These are phyloP conservation scores for Panthera leo DNA, from an alignment of 2,113 vertebrate species.

Conservation along the genomic window DNA sequence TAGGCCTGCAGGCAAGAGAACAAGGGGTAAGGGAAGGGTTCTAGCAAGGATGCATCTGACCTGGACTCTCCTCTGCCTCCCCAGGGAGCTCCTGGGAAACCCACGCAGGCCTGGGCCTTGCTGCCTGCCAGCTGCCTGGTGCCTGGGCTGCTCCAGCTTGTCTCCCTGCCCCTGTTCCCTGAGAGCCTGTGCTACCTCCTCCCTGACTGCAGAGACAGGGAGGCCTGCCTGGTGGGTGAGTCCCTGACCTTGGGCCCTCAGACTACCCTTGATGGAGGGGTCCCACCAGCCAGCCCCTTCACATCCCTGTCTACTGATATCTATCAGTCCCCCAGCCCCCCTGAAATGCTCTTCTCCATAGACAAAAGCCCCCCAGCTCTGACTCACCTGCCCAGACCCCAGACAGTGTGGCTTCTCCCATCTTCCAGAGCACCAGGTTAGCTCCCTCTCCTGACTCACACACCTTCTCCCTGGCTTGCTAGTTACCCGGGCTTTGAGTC, in stretches of 20 bases:
- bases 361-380: background rate
- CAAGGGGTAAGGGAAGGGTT: background rate
- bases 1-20: background rate
- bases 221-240: constrained; percentile 90
- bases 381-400: background rate
- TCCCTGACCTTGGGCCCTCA: background rate
- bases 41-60: background rate
- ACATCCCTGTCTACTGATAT: background rate
- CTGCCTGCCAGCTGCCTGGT: constrained; percentile 92
- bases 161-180: constrained; percentile 91
- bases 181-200: constrained; percentile 94
- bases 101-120: constrained; percentile 89
- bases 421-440: background rate
- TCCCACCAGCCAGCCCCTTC: background rate
- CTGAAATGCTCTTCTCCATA: background rate
- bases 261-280: background rate
- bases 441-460: background rate
- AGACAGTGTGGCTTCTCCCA: background rate
- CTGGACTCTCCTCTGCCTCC: constrained; percentile 3
- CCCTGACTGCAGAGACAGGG: constrained; percentile 90
- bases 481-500: background rate
- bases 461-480: background rate
- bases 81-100: constrained; percentile 91
- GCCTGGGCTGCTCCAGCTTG: constrained; percentile 90
- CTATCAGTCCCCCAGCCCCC: background rate